Base-by-base conservation (phyloP, 2,797 vertebrate genomes). In the Aselliscus stoliczkanus region DNA sequence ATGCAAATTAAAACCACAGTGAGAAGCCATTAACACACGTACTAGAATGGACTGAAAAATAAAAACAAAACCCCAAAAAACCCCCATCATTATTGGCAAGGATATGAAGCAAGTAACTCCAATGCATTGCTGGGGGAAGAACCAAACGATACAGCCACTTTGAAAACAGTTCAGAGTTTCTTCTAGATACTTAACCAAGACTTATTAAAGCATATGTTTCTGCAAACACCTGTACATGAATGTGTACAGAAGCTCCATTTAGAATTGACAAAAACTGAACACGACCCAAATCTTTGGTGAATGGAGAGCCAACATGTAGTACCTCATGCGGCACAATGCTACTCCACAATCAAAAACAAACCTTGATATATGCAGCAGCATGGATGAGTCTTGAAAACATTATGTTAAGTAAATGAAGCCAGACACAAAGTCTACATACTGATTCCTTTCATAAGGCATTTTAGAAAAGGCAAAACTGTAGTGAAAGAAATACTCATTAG, bases 241-340 rank as follows among this genome's bases (percentile, higher is more conserved):
- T n/a, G 14, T 42, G 21, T 27, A 17, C 18, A 67, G 69, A 94
- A 15, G 14, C n/a, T 52, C 17, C 9, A 0, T 60, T 84, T 9
- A 52, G 9, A 67, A n/a, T 2, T 34, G 62, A 69, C 52, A 42
- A 18, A 44, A 56, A 2, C 14, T 29, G 60, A 77, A 50, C 21
- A 39, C 60, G 67, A 17, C 39, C 20, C 25, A n/a, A 29, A 58
- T 25, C 5, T 83, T n/a, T 60, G 69, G 7, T 75, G 50, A 60
- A 23, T 13, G 39, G 60, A 25, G 13, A 56, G 21, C 25, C 39
- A 2, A 17, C 50, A 39, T 9, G n/a, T 50, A 23, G 11, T 2
- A 11, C 0, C 0, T 44, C 25, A 13, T 17, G 5, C 25, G 13
- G 34, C 11, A 18, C 34, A 70, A 34, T 3, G 1, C 11, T 17